phyloP scores from a whole-genome alignment of 1,140 invertebrate species.

The Euura lappo region DNA sequence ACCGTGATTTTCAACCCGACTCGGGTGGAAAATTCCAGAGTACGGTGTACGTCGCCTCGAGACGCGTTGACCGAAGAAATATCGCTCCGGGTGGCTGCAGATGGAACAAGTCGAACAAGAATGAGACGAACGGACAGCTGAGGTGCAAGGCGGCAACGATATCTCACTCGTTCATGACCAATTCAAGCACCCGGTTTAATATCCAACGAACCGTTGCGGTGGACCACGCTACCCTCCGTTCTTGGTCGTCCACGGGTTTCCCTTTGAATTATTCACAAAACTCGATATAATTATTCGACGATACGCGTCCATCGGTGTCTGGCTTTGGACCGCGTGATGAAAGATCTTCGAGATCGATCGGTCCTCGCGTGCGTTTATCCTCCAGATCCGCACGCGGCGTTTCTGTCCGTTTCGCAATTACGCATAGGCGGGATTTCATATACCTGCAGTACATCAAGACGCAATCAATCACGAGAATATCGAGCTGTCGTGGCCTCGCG shows the following conservation, averaged over 20 bases:
- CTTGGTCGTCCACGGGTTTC: not conserved
- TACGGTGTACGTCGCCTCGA: not conserved
- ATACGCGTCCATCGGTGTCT: not conserved
- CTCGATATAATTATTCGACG: constrained; percentile 1
- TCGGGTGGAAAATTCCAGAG: not conserved
- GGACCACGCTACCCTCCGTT: not conserved
- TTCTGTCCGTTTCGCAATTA: no score
- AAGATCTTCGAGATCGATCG: no score
- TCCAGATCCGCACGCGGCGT: no score
- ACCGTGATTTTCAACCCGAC: no score
- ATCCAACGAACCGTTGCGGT: constrained; percentile 2
- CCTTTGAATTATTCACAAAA: not conserved
- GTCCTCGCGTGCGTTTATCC: no score
- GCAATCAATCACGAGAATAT: not conserved
- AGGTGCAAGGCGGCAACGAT: not conserved
- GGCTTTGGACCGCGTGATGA: no score
- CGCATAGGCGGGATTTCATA: not conserved
- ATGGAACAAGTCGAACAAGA: not conserved
- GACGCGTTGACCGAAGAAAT: not conserved
- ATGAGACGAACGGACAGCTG: not conserved
- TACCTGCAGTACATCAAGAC: not conserved
- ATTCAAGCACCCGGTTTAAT: constrained; percentile 1
- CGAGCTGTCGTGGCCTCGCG: not conserved
- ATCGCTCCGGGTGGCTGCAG: not conserved
- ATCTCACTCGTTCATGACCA: not conserved